These are phyloP conservation scores for Solenopsis fugax DNA, from an alignment of 1,140 invertebrate genomes.

Conservation along the genomic window DNA sequence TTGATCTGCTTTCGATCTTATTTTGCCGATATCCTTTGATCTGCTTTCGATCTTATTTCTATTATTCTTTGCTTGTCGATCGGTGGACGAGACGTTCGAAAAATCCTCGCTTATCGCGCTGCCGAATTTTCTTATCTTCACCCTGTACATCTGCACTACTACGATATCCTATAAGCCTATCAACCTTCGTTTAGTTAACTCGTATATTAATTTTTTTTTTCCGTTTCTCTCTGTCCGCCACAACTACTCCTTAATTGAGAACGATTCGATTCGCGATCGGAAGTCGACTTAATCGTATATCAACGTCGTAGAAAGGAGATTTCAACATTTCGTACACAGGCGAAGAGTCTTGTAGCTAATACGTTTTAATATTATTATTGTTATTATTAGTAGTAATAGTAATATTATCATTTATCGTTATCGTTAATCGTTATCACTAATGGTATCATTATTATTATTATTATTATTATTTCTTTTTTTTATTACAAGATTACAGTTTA, in stretches of 20 bases:
- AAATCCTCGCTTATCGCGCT: slow-evolving; percentile 59
- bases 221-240: slow-evolving; percentile 23
- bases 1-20: slow-evolving; percentile 4
- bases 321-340: slow-evolving; percentile 73
- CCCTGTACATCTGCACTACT: slow-evolving; percentile 72
- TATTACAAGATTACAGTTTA: slow-evolving; percentile 72
- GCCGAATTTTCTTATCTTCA: slow-evolving; percentile 62
- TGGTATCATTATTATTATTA: slow-evolving; percentile 60
- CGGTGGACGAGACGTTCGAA: slow-evolving; percentile 70
- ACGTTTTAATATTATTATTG: slow-evolving; percentile 69
- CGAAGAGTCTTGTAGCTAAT: slow-evolving; percentile 67
- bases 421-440: slow-evolving; percentile 64
- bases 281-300: slow-evolving; percentile 61
- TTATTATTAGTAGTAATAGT: slow-evolving; percentile 64
- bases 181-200: slow-evolving; percentile 67
- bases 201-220: slow-evolving; percentile 21
- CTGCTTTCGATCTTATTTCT: slow-evolving; percentile 15
- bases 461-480: no score
- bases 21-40: not conserved
- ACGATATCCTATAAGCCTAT: slow-evolving; percentile 68
- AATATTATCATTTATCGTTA: slow-evolving; percentile 69
- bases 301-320: slow-evolving; percentile 70
- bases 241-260: slow-evolving; percentile 46
- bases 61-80: not conserved
- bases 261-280: slow-evolving; percentile 52